phyloP scores from a whole-genome alignment of 2,797 vertebrate genomes.

The Enteromius viviparus region DNA sequence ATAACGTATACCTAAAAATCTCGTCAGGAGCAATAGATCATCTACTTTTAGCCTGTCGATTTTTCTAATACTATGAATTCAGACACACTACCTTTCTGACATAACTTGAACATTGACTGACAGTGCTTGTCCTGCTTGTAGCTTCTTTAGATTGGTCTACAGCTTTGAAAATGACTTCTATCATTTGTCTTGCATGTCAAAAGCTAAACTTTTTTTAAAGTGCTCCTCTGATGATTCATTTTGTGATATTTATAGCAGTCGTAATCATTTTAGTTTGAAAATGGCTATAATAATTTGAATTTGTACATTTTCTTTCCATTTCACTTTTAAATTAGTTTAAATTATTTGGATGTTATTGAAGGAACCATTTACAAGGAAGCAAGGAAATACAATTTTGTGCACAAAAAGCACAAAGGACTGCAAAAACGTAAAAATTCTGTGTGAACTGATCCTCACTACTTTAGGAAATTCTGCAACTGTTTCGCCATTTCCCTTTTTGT shows the following conservation, averaged over 20 bases:
- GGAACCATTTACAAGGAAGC: not conserved
- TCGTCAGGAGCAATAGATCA: too few species aligned
- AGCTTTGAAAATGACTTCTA: not conserved
- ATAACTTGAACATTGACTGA: not conserved
- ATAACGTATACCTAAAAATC: too few species aligned
- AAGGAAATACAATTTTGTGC: not conserved
- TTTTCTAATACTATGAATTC: not conserved
- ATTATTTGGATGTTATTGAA: not conserved
- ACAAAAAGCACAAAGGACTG: not conserved
- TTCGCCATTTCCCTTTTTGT: not conserved
- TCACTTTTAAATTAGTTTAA: too few species aligned
- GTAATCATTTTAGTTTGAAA: not conserved
- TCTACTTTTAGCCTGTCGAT: too few species aligned
- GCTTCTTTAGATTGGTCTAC: not conserved
- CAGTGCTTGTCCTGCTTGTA: not conserved
- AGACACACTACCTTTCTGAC: not conserved
- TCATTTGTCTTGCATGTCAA: not conserved
- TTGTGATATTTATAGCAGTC: not conserved
- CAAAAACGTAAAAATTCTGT: not conserved
- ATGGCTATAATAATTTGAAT: not conserved
- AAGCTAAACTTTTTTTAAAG: not conserved
- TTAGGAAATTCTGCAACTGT: not conserved
- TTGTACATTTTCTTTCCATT: not conserved
- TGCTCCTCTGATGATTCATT: not conserved
- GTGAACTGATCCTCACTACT: not conserved